Percentiles rank a stretch among this genome's conserved stretches.
phyloP scores from a whole-genome alignment of 2,113 vertebrate genomes.

The Oreochromis aureus region DNA sequence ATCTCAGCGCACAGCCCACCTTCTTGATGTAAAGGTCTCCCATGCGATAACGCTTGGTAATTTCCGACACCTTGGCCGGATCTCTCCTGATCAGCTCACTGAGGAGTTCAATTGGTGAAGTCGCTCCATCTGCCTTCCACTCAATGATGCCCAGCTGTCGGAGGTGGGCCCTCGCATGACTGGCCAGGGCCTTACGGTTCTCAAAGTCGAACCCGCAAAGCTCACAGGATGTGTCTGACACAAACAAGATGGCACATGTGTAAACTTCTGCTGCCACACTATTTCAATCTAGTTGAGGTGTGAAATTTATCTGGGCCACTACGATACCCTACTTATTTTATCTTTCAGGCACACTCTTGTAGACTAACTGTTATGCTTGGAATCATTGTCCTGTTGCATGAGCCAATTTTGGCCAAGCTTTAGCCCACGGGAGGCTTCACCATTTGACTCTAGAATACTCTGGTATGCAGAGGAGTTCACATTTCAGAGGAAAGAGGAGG shows the following conservation, averaged over 20 bases:
- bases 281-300: background rate
- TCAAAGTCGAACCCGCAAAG: constrained; percentile 93
- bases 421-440: fast-evolving
- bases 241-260: constrained; percentile 27
- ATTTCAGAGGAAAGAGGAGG: background rate
- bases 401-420: background rate
- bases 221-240: constrained; percentile 84
- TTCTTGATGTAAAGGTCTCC: constrained; percentile 85
- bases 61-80: constrained; percentile 80
- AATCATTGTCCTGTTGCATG: background rate
- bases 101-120: constrained; percentile 88
- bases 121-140: constrained; percentile 86
- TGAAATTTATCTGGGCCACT: background rate
- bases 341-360: background rate
- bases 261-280: background rate
- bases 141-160: constrained; percentile 87
- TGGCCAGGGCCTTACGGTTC: constrained; percentile 91
- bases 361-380: background rate
- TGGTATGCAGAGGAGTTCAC: background rate
- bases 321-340: background rate
- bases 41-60: constrained; percentile 82
- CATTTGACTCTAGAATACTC: background rate
- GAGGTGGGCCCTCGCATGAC: constrained; percentile 88
- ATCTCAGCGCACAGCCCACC: constrained; percentile 40
- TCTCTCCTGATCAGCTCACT: constrained; percentile 86